phyloP scores from a whole-genome alignment of 2,888 invertebrate genomes.

The Hypselothyrea guttata region DNA sequence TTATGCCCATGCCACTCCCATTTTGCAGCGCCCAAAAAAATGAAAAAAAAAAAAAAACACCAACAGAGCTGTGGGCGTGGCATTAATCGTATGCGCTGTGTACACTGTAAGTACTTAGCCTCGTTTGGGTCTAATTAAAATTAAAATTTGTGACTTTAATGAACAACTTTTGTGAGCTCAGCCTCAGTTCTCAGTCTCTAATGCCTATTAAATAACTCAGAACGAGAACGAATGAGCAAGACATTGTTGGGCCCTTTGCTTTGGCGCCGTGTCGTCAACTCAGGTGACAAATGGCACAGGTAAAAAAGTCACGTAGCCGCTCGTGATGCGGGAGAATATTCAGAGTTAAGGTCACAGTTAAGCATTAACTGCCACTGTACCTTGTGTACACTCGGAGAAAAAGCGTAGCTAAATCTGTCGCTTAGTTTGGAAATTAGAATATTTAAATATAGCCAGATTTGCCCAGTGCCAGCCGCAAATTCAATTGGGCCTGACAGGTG shows the following conservation, averaged over 20 bases:
- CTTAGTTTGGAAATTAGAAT: background rate
- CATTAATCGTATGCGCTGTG: conserved; percentile 28
- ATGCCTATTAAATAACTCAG: conserved; percentile 54
- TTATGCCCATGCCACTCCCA: conserved; percentile 42
- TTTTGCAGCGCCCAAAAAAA: too few species aligned
- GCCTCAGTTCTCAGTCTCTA: conserved; percentile 27
- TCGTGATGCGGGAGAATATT: conserved; percentile 31
- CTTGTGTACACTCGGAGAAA: conserved; percentile 8
- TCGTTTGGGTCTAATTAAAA: conserved; percentile 77
- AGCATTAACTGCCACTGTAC: conserved; percentile 19
- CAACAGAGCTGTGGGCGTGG: conserved; percentile 21
- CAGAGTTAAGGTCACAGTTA: conserved; percentile 26
- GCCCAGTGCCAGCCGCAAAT: background rate
- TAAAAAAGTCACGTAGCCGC: conserved; percentile 60
- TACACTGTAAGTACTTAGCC: conserved; percentile 42
- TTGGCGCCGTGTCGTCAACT: conserved; percentile 5
- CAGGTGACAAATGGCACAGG: conserved; percentile 36
- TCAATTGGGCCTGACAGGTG: conserved; percentile 25
- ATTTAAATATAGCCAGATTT: background rate
- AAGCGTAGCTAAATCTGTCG: background rate
- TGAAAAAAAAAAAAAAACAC: conserved; percentile 10
- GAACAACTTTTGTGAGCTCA: conserved; percentile 56
- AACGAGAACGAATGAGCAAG: conserved; percentile 6
- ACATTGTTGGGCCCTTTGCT: conserved; percentile 3
- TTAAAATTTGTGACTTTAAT: conserved; percentile 72